Percentiles rank a stretch among this genome's conserved stretches.
phyloP scores from a whole-genome alignment of 2,888 invertebrate genomes.

The Minunthozetes semirufus region DNA sequence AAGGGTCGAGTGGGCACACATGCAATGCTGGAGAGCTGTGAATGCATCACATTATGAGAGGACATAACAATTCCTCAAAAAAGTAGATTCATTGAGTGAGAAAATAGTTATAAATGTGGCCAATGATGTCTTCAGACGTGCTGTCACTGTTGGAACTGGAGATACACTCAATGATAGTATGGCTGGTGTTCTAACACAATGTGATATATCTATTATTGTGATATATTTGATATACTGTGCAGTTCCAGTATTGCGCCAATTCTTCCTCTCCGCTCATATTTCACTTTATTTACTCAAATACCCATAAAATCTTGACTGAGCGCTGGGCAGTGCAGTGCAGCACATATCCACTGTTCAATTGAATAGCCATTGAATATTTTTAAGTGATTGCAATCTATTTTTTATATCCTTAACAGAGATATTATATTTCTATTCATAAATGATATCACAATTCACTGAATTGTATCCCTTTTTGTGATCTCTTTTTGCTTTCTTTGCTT shows the following conservation, averaged over 20 bases:
- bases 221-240: slow-evolving; percentile 29
- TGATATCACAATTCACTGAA: slow-evolving; percentile 12
- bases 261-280: slow-evolving; percentile 23
- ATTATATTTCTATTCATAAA: slow-evolving; percentile 30
- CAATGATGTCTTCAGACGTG: slow-evolving; percentile 23
- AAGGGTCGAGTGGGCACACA: slow-evolving; percentile 27
- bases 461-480: not conserved
- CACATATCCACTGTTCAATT: slow-evolving; percentile 7
- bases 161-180: not conserved
- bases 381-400: slow-evolving; percentile 25
- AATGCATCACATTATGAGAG: slow-evolving; percentile 14
- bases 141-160: not conserved
- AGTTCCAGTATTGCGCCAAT: slow-evolving; percentile 12
- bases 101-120: slow-evolving; percentile 29
- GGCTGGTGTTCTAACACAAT: slow-evolving; percentile 3
- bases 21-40: not conserved
- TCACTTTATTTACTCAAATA: slow-evolving; percentile 29
- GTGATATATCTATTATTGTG: slow-evolving; percentile 31
- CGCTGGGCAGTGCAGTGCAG: slow-evolving; percentile 16
- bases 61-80: slow-evolving; percentile 26
- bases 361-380: slow-evolving; percentile 7
- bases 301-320: slow-evolving; percentile 24
- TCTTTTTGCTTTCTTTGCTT: not conserved
- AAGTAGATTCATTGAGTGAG: slow-evolving; percentile 27
- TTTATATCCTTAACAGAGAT: slow-evolving; percentile 25